A percentile compares a stretch with the other conserved stretches of the same genome.
phyloP scores from a whole-genome alignment of 2,113 vertebrate species.

The Calyptomena viridis region DNA sequence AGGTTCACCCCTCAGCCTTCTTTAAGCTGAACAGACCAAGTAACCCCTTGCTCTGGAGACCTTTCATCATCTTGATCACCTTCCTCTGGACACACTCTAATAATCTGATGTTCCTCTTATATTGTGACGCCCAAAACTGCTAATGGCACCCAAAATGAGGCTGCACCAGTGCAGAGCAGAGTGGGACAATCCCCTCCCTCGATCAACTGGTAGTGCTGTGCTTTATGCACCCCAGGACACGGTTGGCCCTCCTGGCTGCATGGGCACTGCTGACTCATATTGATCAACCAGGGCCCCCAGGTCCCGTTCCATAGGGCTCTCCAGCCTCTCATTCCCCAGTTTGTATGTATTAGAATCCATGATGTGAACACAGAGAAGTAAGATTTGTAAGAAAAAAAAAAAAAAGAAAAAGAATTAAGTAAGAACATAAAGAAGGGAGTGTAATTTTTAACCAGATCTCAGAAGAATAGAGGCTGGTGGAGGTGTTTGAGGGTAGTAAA shows the following conservation, averaged over 20 bases:
- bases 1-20: not conserved
- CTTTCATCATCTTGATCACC: not conserved
- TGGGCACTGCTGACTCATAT: not conserved
- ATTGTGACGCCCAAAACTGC: not conserved
- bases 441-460: not conserved
- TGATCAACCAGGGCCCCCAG: not conserved
- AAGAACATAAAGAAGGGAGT: not conserved
- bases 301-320: not conserved
- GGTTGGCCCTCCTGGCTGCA: not conserved
- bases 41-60: not conserved
- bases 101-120: not conserved
- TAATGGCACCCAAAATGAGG: not conserved
- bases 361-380: not conserved
- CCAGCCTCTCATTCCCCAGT: accelerated
- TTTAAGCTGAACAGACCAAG: not conserved
- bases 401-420: not conserved
- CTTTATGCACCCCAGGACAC: not conserved
- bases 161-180: not conserved
- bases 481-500: not conserved
- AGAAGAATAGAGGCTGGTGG: not conserved
- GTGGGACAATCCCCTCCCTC: not conserved
- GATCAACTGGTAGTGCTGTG: accelerated
- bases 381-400: not conserved
- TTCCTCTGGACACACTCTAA: not conserved
- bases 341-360: not conserved